phyloP scores from a whole-genome alignment of 2,797 vertebrate species.

The Champsocephalus esox region DNA sequence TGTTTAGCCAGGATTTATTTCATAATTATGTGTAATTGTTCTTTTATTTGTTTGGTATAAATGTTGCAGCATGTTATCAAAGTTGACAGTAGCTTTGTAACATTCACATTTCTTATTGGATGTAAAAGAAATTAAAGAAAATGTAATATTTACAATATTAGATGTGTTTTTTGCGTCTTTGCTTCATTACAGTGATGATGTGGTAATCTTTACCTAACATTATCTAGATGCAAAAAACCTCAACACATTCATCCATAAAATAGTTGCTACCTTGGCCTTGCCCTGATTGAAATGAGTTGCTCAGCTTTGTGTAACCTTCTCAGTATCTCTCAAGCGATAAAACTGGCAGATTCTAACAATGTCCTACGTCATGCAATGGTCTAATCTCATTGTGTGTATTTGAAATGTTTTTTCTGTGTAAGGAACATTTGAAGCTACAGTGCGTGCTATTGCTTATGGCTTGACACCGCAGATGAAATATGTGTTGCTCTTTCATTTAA shows the following conservation, averaged over 20 bases:
- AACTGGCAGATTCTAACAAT: conserved; percentile 18
- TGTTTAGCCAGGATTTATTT: neutral
- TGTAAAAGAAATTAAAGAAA: neutral
- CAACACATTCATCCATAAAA: neutral
- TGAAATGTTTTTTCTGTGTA: conserved; percentile 38
- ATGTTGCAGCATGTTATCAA: neutral
- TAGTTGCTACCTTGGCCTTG: conserved; percentile 36
- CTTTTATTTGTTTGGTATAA: neutral
- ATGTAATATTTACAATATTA: neutral
- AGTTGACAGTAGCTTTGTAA: neutral
- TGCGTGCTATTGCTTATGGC: conserved; percentile 29
- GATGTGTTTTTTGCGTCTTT: neutral
- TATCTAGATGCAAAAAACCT: neutral
- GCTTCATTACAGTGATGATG: neutral
- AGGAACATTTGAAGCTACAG: conserved; percentile 28
- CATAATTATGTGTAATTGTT: neutral
- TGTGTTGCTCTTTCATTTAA: conserved; percentile 52
- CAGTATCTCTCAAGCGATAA: conserved; percentile 76
- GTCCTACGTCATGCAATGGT: conserved; percentile 40
- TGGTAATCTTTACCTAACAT: neutral
- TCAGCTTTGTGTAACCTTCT: conserved; percentile 58
- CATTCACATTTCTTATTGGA: neutral
- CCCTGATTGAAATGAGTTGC: conserved; percentile 25
- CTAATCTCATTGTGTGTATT: conserved; percentile 52
- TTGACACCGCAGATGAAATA: conserved; percentile 48